These are phyloP conservation scores for Pelochelys cantorii DNA, from an alignment of 2,797 vertebrate species.

Conservation along the genomic window DNA sequence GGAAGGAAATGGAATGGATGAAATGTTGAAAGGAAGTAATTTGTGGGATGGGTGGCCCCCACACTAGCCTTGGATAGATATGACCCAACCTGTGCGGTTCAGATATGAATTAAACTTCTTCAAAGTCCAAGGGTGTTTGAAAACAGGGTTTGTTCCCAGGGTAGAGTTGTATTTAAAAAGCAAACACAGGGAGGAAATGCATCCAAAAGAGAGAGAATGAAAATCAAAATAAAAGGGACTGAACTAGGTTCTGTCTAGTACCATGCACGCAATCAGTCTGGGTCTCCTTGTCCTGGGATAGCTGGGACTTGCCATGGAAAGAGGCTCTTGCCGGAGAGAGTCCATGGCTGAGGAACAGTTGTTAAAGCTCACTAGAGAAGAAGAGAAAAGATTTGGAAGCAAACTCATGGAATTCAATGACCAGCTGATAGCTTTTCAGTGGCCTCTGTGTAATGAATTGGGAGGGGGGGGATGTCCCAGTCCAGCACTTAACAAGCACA, in stretches of 20 bases:
- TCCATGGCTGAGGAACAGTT: neutral
- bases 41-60: neutral
- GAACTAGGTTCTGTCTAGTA: neutral
- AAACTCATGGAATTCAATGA: neutral
- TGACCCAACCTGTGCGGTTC: neutral
- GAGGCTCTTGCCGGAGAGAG: neutral
- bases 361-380: neutral
- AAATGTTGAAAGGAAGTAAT: neutral
- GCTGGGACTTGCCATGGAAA: neutral
- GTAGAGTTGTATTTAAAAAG: neutral
- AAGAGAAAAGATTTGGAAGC: neutral
- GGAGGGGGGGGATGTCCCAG: neutral
- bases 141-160: neutral
- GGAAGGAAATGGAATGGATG: neutral
- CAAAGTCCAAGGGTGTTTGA: neutral
- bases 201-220: neutral
- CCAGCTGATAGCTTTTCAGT: neutral
- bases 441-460: neutral
- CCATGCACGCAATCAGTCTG: neutral
- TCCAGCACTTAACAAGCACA: conserved; percentile 3
- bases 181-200: neutral
- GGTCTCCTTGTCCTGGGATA: neutral
- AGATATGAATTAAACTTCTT: neutral
- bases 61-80: neutral
- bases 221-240: neutral